Evolutionary conservation across 2,113 vertebrate species (phyloP), one percentile per base, ranked within the genome.

Genomic region (Arothron firmamentum): DNA sequence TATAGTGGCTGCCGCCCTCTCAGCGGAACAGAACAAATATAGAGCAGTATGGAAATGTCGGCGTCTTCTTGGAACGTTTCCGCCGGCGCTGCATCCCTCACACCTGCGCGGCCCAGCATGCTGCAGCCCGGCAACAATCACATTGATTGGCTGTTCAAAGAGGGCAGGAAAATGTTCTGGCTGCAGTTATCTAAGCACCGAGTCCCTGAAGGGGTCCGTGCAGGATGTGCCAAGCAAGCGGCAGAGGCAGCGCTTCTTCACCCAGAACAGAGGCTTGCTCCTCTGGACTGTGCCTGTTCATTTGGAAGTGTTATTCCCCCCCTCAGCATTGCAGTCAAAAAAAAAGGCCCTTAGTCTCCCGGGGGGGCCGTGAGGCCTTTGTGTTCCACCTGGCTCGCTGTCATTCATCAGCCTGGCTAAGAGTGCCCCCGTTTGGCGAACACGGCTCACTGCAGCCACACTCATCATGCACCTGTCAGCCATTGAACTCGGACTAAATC

Each of bases 361-460:
- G 31, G 62, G 78, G 84, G 78, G 65, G 53, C 45, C 5, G 8
- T 69, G 84, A 72, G 74, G 66, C 77, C 72, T 77, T 73, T 74
- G 70, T 8, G 4, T 65, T 72, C 73, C 79, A 46, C 54, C 73
- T 59, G 16, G 12, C 41, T 47, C 52, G 46, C 47, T 1, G 25
- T 20, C 2, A 3, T 25, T 34, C 2, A 42, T 80, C 70, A 47
- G 77, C 70, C 83, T 88, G 83, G 87, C 65, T 85, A 89, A 90
- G 83, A 91, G 90, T 88, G 82, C 91, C 90, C 87, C 88, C 87
- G 48, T 64, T 88, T 80, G 91, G 87, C 45, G 14, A 45, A 23
- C 17, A 14, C 9, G 1, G 0, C 28, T 62, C 38, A 73, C 80
- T 86, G 77, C 77, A 71, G 66, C 55, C 55, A 65, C 43, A 15